phyloP scores from a whole-genome alignment of 2,113 vertebrate species.

The Scolopax mira region DNA sequence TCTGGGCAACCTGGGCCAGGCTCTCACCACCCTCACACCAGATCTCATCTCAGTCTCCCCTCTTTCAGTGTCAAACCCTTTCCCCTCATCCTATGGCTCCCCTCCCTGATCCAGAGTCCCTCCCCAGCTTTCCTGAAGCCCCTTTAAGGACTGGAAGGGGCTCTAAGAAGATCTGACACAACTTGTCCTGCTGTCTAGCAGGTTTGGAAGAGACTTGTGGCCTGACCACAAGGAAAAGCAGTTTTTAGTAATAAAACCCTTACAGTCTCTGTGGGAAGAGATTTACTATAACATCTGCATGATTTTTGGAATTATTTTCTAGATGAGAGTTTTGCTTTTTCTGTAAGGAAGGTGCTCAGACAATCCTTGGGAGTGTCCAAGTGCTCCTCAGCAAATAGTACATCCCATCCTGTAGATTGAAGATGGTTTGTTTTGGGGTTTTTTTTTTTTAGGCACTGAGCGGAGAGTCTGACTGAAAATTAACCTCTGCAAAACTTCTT shows the following conservation, averaged over 20 bases:
- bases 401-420: not conserved
- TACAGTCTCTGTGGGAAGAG: not conserved
- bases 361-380: not conserved
- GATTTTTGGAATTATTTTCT: not conserved
- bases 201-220: not conserved
- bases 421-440: not conserved
- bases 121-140: too few relatives aligned
- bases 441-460: not conserved
- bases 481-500: not conserved
- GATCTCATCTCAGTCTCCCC: too few relatives aligned
- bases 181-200: not conserved
- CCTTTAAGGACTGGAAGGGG: too few relatives aligned
- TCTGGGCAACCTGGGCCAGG: too few relatives aligned
- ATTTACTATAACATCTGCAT: not conserved
- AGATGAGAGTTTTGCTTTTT: not conserved
- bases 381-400: not conserved
- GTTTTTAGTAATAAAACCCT: not conserved
- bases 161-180: not conserved
- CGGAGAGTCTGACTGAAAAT: not conserved
- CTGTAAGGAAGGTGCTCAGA: not conserved
- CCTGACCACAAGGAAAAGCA: not conserved
- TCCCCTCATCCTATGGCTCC: too few relatives aligned
- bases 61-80: too few relatives aligned
- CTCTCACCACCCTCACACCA: too few relatives aligned
- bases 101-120: too few relatives aligned